phyloP scores from a whole-genome alignment of 2,888 invertebrate genomes.

The Blastobasis adustella region DNA sequence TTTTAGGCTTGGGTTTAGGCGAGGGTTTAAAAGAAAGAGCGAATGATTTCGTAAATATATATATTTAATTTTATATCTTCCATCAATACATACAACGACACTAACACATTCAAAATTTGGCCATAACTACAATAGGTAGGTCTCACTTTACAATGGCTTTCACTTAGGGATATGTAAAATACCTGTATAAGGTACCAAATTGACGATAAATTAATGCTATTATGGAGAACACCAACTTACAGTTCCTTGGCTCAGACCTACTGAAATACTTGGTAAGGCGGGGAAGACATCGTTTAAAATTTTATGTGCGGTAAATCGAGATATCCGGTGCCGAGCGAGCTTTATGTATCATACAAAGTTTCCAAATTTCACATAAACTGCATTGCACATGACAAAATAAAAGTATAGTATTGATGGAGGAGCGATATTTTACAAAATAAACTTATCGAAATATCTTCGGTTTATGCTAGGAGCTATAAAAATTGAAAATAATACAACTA shows the following conservation, averaged over 20 bases:
- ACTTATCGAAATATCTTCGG: conserved; percentile 76
- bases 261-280: conserved; percentile 33
- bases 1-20: no score
- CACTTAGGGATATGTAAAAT: conserved; percentile 22
- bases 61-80: conserved; percentile 76
- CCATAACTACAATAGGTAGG: conserved; percentile 55
- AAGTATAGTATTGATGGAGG: conserved; percentile 73
- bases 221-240: not conserved
- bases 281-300: conserved; percentile 59
- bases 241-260: conserved; percentile 32
- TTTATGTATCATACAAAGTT: conserved; percentile 30
- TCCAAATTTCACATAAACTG: conserved; percentile 27
- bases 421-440: conserved; percentile 72
- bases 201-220: no score
- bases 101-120: conserved; percentile 63
- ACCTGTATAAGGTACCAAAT: not conserved
- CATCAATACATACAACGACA: conserved; percentile 75
- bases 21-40: conserved; percentile 29
- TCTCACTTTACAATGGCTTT: conserved; percentile 56
- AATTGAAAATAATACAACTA: conserved; percentile 75
- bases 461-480: conserved; percentile 75
- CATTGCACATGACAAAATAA: conserved; percentile 36
- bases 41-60: conserved; percentile 72
- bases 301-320: conserved; percentile 19
- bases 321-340: conserved; percentile 33